Evolutionary conservation across 2,888 invertebrate genomes (phyloP).

Genomic region (Chloroclysta siterata): DNA sequence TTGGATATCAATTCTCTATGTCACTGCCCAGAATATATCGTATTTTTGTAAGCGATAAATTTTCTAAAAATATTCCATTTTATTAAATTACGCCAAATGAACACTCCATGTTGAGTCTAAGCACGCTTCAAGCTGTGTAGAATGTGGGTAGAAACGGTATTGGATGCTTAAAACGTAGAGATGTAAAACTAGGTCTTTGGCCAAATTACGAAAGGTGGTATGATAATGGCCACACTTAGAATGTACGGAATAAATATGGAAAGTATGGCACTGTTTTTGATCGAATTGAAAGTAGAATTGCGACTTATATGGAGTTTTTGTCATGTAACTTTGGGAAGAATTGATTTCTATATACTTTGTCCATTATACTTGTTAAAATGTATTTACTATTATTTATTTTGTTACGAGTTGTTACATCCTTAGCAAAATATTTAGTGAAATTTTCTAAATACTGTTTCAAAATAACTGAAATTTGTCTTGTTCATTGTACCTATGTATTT

Average conservation of each 20-base stretch:
- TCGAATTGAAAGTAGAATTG: conserved; percentile 43
- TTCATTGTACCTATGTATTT: conserved; percentile 35
- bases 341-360: conserved; percentile 14
- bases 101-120: conserved; percentile 68
- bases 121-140: conserved; percentile 50
- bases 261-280: conserved; percentile 28
- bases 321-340: conserved; percentile 28
- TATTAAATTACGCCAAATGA: conserved; percentile 53
- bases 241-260: background rate
- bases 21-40: conserved; percentile 65
- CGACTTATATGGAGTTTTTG: conserved; percentile 36
- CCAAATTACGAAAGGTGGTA: conserved; percentile 15
- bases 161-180: conserved; percentile 28
- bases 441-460: conserved; percentile 43
- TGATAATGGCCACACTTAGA: conserved; percentile 6
- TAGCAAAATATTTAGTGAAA: conserved; percentile 64
- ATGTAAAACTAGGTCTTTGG: conserved; percentile 16
- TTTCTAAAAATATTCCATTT: conserved; percentile 54
- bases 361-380: conserved; percentile 19
- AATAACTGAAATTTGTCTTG: conserved; percentile 41
- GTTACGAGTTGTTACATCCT: conserved; percentile 51
- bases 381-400: conserved; percentile 8
- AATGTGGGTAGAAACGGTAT: conserved; percentile 42
- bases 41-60: conserved; percentile 58
- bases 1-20: conserved; percentile 51